Conservation (phyloP, 1,140 invertebrate species). For the Hyles euphorbiae region DNA sequence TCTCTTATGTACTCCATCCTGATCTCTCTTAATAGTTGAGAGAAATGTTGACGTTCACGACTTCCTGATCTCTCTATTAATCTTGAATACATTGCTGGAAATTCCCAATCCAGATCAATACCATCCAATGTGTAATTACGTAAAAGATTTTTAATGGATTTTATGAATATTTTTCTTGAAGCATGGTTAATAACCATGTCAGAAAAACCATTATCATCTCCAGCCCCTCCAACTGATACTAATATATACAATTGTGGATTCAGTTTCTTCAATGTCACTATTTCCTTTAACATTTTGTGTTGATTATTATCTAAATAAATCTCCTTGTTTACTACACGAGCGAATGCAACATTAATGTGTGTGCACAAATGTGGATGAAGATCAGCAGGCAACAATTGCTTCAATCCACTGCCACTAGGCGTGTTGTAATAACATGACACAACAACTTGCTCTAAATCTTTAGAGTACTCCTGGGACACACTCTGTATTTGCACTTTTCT, state of each 20-base stretch:
- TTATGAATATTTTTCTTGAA: constrained; percentile 83
- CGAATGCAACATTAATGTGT: constrained; percentile 88
- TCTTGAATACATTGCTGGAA: constrained; percentile 75
- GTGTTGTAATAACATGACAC: constrained; percentile 81
- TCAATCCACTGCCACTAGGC: constrained; percentile 40
- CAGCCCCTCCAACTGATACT: constrained; percentile 84
- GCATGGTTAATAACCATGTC: constrained; percentile 82
- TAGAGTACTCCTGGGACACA: too few species aligned
- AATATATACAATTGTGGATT: constrained; percentile 86
- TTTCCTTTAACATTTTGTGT: constrained; percentile 69
- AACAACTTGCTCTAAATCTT: constrained; percentile 14
- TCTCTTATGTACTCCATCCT: constrained; percentile 78
- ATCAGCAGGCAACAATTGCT: constrained; percentile 73
- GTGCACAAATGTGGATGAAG: constrained; percentile 85
- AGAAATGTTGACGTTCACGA: constrained; percentile 82
- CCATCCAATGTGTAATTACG: constrained; percentile 84
- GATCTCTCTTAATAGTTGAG: constrained; percentile 83
- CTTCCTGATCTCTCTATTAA: constrained; percentile 23
- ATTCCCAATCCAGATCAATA: constrained; percentile 93
- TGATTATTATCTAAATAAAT: constrained; percentile 70
- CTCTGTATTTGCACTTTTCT: too few species aligned
- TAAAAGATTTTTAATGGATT: constrained; percentile 79
- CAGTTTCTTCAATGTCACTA: constrained; percentile 77
- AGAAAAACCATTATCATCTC: constrained; percentile 79
- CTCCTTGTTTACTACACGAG: constrained; percentile 78